Evolutionary conservation across 2,888 invertebrate species (phyloP).

Genomic region (Hirtodrosophila confusa): DNA sequence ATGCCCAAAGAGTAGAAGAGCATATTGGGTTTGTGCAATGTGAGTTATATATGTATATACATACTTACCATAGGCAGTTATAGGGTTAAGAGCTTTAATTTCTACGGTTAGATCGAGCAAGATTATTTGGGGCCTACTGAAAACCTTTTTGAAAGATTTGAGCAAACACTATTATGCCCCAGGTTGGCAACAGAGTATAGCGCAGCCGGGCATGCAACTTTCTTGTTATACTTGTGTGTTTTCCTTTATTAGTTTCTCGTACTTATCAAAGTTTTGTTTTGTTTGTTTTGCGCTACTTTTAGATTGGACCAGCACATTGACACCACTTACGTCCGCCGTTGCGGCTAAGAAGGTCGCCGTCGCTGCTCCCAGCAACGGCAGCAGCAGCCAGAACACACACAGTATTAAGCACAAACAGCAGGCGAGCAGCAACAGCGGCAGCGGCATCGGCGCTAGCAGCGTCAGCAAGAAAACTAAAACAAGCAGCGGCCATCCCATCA

Average conservation of each 20-base stretch:
- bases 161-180: too few relatives aligned
- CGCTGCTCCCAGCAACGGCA: conserved; percentile 28
- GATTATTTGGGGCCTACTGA: too few relatives aligned
- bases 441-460: conserved; percentile 7
- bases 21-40: too few relatives aligned
- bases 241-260: conserved; percentile 34
- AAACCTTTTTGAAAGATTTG: too few relatives aligned
- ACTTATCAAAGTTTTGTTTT: conserved; percentile 52
- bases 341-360: conserved; percentile 54
- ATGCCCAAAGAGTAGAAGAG: too few relatives aligned
- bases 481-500: conserved; percentile 32
- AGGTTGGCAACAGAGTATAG: too few relatives aligned
- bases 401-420: conserved; percentile 72
- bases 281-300: conserved; percentile 42
- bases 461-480: conserved; percentile 70
- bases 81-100: too few relatives aligned
- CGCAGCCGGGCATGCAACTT: too few relatives aligned
- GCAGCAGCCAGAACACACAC: conserved; percentile 41
- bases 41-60: too few relatives aligned
- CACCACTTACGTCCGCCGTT: conserved; percentile 59
- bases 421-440: conserved; percentile 49
- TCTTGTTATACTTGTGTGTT: conserved; percentile 16
- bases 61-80: too few relatives aligned
- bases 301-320: conserved; percentile 80
- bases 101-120: too few relatives aligned